Conservation (phyloP, 2,113 vertebrate species). For the Riparia riparia region DNA sequence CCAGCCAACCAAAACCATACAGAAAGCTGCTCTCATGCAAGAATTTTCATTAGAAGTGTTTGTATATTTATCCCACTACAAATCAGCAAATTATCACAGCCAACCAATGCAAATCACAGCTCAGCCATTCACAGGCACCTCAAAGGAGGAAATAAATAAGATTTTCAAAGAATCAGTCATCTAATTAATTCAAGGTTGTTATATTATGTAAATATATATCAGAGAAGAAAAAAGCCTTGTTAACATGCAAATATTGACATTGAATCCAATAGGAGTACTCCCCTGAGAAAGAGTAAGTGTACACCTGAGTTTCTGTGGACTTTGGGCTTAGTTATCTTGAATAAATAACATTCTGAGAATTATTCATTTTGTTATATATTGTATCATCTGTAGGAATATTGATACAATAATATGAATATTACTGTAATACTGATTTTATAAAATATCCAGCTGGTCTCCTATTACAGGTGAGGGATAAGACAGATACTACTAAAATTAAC, state of each 20-base stretch:
- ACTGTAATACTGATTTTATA: neutral
- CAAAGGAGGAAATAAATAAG: neutral
- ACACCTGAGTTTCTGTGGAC: neutral
- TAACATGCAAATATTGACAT: conserved; percentile 37
- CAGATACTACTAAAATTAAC: neutral
- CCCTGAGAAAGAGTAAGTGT: neutral
- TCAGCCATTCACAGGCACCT: neutral
- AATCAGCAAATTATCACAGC: neutral
- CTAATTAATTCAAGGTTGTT: conserved; percentile 15
- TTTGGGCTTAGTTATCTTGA: conserved; percentile 4
- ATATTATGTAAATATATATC: conserved; percentile 6
- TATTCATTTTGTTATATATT: neutral
- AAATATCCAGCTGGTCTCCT: neutral
- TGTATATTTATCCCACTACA: neutral
- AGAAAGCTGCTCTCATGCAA: rapidly evolving
- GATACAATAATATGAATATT: neutral
- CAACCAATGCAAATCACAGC: neutral
- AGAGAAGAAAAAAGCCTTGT: neutral
- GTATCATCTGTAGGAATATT: neutral
- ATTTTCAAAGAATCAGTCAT: neutral
- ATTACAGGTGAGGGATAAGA: neutral
- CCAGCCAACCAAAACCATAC: neutral
- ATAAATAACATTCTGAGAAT: neutral
- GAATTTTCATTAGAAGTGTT: neutral
- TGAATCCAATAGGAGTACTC: neutral